Conservation (phyloP, 2,888 invertebrate species). For the Limnephilus marmoratus region DNA sequence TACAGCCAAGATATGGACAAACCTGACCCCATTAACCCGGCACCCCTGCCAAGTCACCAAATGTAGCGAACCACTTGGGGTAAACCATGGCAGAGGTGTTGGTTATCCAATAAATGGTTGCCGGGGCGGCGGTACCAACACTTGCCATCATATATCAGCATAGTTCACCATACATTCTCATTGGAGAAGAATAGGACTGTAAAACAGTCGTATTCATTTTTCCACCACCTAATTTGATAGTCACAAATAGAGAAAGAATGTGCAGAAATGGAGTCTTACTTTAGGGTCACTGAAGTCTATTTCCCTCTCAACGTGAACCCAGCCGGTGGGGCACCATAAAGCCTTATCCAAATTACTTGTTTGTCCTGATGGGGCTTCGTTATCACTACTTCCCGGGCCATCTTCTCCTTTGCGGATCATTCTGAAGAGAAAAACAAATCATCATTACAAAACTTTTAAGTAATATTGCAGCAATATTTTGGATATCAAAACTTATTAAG, state of each 20-base stretch:
- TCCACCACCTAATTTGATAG: neutral
- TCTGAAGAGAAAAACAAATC: constrained; percentile 66
- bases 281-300: constrained; percentile 88
- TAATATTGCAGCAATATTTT: neutral
- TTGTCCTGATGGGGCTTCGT: constrained; percentile 67
- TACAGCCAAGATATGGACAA: no score
- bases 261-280: constrained; percentile 72
- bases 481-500: neutral
- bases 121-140: no score
- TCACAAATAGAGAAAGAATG: neutral
- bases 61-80: no score
- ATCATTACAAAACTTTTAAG: neutral
- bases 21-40: no score
- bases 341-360: constrained; percentile 78
- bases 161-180: no score
- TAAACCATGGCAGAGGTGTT: no score
- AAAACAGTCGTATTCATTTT: no score
- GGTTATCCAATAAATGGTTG: no score
- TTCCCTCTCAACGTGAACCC: constrained; percentile 88
- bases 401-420: constrained; percentile 80
- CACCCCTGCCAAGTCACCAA: no score
- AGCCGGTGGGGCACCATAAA: constrained; percentile 84
- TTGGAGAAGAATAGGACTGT: no score
- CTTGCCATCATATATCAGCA: no score
- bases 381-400: constrained; percentile 68